A percentile compares a stretch with the other conserved stretches of the same genome.
phyloP scores from a whole-genome alignment of 2,113 vertebrate species.

The Notechis scutatus region DNA sequence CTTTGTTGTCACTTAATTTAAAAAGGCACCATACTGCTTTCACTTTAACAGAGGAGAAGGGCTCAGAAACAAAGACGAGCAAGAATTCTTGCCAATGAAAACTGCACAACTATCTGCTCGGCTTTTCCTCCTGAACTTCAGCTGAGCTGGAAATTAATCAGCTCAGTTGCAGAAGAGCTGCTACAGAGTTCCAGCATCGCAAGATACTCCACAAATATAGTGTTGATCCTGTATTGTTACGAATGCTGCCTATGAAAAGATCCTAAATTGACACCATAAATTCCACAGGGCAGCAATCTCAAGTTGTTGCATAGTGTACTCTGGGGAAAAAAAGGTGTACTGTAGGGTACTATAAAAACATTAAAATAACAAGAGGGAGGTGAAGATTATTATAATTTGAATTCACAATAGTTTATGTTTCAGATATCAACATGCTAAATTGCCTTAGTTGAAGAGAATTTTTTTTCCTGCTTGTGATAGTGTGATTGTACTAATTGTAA shows the following conservation, averaged over 20 bases:
- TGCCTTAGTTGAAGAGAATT: background rate
- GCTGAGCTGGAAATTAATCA: background rate
- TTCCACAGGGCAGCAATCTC: background rate
- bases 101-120: background rate
- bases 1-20: background rate
- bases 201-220: background rate
- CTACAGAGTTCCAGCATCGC: background rate
- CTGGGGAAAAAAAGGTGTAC: background rate
- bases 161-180: background rate
- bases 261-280: background rate
- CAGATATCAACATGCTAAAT: conserved; percentile 6
- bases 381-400: background rate
- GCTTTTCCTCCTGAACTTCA: background rate
- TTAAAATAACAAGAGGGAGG: background rate
- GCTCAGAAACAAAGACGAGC: background rate
- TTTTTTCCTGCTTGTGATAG: conserved; percentile 9
- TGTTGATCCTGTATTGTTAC: background rate
- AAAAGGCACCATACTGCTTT: background rate
- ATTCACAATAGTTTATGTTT: background rate
- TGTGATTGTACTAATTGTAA: conserved; percentile 35
- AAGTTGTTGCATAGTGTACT: background rate
- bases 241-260: background rate
- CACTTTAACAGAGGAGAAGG: background rate
- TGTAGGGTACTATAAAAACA: background rate
- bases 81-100: background rate